Evolutionary conservation across 2,797 vertebrate species (phyloP), one percentile per base, ranked within the genome.

Genomic region (Chaetophractus vellerosus): DNA sequence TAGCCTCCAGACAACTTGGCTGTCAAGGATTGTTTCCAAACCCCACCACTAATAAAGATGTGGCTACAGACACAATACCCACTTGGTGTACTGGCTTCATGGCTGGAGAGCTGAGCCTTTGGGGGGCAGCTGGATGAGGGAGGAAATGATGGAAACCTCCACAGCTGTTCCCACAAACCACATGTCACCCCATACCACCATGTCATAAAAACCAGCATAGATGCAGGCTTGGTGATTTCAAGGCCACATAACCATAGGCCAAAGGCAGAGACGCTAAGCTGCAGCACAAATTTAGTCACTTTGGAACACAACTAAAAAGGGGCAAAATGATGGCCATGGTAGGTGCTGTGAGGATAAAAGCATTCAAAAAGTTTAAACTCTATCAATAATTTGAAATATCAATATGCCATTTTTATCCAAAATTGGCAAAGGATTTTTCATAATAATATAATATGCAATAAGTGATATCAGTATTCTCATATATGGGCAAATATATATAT

Each of bases 261-360:
- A 88, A 57, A 64, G 86, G 2, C n/a, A 76, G 4, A 69, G 33
- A 79, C 24, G 80, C 28, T 41, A 75, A 61, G 63, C 55, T 61
- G 14, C 18, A 50, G 28, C 68, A 86, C 89, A 93, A 88, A 72
- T 59, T 50, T 33, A 61, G 26, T 86, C n/a, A 86, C 72, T 78
- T 50, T 33, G n/a, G 21, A 91, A 81, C 31, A 4, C 38, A 92
- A 83, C n/a, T 71, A 5, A 72, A 59, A 75, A 66, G 28, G 48
- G 26, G 8, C 5, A 66, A 95, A 96, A 64, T 74, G 16, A 45
- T 50, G 48, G 36, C 48, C 38, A 69, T 38, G 8, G n/a, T 55
- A 85, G n/a, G 88, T 36, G 9, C 10, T 9, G 81, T 75, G 45
- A 85, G 24, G 5, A 68, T 88, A 48, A 95, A 95, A 81, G 87